A percentile compares a stretch with the other conserved stretches of the same genome.
Evolutionary conservation across 2,797 vertebrate species (phyloP).

Genomic region (Peromyscus attwateri): DNA sequence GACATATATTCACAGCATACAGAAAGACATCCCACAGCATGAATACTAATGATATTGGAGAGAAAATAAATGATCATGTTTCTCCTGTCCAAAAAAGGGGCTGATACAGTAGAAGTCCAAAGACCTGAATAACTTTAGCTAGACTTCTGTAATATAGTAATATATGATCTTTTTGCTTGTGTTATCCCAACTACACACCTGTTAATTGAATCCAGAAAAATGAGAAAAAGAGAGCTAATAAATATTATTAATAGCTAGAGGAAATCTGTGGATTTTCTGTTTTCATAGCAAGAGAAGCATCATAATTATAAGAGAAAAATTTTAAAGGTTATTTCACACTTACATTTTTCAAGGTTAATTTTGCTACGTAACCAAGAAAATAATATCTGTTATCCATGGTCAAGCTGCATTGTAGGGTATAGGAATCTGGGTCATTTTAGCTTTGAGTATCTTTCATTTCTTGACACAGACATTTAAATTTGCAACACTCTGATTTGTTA

Average conservation of each 20-base stretch:
- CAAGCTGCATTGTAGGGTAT: not conserved
- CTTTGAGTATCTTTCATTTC: constrained; percentile 16
- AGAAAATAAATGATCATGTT: not conserved
- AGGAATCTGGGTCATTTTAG: constrained; percentile 19
- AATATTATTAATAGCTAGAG: not conserved
- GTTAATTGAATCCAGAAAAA: constrained; percentile 2
- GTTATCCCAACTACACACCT: not conserved
- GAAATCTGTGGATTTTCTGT: not conserved
- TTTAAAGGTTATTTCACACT: not conserved
- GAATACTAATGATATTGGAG: not conserved
- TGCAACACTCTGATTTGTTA: not conserved
- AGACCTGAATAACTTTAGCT: not conserved
- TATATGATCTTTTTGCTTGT: not conserved
- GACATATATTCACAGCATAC: too few species aligned
- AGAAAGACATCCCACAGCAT: too few species aligned
- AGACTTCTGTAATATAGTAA: not conserved
- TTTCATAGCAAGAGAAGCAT: not conserved
- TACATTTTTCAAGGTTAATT: constrained; percentile 28
- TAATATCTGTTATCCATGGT: not conserved
- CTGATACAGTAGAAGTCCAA: not conserved
- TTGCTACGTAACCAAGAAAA: not conserved
- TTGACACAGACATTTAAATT: constrained; percentile 39
- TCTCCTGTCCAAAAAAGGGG: not conserved
- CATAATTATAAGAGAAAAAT: not conserved
- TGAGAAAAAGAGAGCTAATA: not conserved